Percentiles rank a stretch among this genome's conserved stretches.
Conservation (phyloP, 2,888 invertebrate genomes). For the Cryptophagus acutangulus region DNA sequence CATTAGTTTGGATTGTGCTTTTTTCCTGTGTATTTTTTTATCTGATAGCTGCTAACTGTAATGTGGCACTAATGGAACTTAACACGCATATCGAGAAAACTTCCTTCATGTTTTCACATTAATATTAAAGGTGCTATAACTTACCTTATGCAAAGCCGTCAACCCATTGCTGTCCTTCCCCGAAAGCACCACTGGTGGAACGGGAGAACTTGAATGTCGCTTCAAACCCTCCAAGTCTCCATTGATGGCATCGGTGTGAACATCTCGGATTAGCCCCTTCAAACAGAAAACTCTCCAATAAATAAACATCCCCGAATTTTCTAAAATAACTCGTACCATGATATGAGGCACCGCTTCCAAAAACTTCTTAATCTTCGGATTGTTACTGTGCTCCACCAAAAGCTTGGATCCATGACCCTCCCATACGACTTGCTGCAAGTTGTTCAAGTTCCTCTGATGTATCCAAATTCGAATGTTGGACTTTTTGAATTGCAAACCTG, state of each 20-base stretch:
- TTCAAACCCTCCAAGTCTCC: slow-evolving; percentile 62
- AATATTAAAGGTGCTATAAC: too few relatives aligned
- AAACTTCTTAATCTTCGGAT: slow-evolving; percentile 76
- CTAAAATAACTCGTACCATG: slow-evolving; percentile 60
- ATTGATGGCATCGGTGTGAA: slow-evolving; percentile 72
- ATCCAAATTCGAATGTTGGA: slow-evolving; percentile 95
- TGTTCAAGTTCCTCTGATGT: slow-evolving; percentile 82
- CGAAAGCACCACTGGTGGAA: slow-evolving; percentile 31
- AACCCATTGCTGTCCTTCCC: slow-evolving; percentile 70
- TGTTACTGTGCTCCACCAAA: slow-evolving; percentile 77
- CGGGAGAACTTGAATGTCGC: slow-evolving; percentile 28
- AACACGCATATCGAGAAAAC: neutral
- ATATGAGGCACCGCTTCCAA: slow-evolving; percentile 91
- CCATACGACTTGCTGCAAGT: slow-evolving; percentile 83
- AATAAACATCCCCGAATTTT: too few relatives aligned
- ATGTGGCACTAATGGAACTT: neutral
- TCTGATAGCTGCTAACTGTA: too few relatives aligned
- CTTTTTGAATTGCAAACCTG: slow-evolving; percentile 58
- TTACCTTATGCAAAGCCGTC: slow-evolving; percentile 80
- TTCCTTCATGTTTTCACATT: neutral
- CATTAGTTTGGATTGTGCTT: too few relatives aligned
- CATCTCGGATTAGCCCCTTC: slow-evolving; percentile 75
- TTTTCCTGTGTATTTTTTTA: too few relatives aligned
- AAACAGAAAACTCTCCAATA: slow-evolving; percentile 23
- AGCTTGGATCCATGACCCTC: slow-evolving; percentile 83